Evolutionary conservation across 2,888 invertebrate species (phyloP).

Genomic region (Eustalomyia histrio): DNA sequence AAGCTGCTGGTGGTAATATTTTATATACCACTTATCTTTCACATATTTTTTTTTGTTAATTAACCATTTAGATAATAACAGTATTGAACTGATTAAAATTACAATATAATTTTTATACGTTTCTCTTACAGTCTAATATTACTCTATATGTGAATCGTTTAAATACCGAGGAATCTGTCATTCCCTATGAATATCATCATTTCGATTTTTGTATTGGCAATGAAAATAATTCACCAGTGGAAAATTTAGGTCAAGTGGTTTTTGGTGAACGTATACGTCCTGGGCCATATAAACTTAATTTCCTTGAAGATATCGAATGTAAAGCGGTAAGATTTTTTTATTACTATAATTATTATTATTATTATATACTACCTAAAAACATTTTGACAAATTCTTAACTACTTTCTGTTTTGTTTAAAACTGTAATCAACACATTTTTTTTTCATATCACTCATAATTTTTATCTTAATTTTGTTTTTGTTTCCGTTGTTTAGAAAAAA

Average conservation of each 20-base stretch:
- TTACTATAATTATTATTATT: too few relatives aligned
- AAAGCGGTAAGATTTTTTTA: slow-evolving; percentile 75
- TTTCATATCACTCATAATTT: background rate
- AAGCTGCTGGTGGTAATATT: background rate
- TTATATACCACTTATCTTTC: background rate
- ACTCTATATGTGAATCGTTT: slow-evolving; percentile 96
- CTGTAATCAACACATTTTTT: background rate
- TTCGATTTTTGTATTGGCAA: slow-evolving; percentile 95
- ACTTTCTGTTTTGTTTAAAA: background rate
- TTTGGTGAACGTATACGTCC: slow-evolving; percentile 99
- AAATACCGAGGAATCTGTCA: slow-evolving; percentile 98
- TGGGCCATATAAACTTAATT: slow-evolving; percentile 94
- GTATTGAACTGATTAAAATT: too few relatives aligned
- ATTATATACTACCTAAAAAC: too few relatives aligned
- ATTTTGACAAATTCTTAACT: too few relatives aligned
- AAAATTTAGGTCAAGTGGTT: slow-evolving; percentile 98
- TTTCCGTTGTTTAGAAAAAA: background rate
- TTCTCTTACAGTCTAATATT: slow-evolving; percentile 89
- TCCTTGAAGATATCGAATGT: slow-evolving; percentile 86
- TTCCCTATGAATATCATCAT: slow-evolving; percentile 98
- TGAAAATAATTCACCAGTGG: slow-evolving; percentile 92
- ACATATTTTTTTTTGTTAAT: background rate
- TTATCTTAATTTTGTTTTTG: background rate
- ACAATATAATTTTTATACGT: slow-evolving; percentile 47
- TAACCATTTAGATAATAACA: too few relatives aligned